Base-by-base conservation (phyloP, 2,797 vertebrate species). In the Steatocranus sp. region DNA sequence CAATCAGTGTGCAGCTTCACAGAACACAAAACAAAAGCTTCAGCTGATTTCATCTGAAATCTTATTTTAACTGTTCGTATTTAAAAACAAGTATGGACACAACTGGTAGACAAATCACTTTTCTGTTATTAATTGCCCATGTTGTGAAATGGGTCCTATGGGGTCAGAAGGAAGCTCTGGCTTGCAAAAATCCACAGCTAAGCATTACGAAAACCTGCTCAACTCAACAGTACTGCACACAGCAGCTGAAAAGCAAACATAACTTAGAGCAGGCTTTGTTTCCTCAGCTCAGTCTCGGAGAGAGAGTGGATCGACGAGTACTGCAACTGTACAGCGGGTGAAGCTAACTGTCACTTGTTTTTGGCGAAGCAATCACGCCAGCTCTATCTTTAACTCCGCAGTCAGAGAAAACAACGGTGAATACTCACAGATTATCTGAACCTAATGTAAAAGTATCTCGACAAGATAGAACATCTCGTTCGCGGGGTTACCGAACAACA, bases 91-190 rank as follows among this genome's bases (percentile, higher is more conserved):
- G 25, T 46, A 48, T 32, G 17, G 15, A 48, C 10, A 48, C 18
- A 6, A 32, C 2, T 43, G 11, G 3, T 3, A 11, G 17, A 27
- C 23, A 30, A 46, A 73, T 30, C 17, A 48, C 23, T 48, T 73
- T 73, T 10, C n/a, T 27, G 32, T 18, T 9, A 10, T 56, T 43
- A 23, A 48, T 74, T 41, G 43, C 25, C 61, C 54, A 14, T 27
- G 2, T 25, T 48, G 30, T 74, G 70, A 53, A 27, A 20, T 8
- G 3, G 86, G 79, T 86, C 86, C 88, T 23, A 46, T 34, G 23
- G 82, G 82, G 51, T 86, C 80, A 80, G 81, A 66, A 20, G 85
- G 87, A 30, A 75, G 43, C 75, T 80, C 11, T 81, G 87, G 86
- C 6, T 76, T 18, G 23, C 17, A 10, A 2, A 82, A 20, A 38